Conservation (phyloP, 2,797 vertebrate genomes). For the Phaenicophaeus curvirostris region DNA sequence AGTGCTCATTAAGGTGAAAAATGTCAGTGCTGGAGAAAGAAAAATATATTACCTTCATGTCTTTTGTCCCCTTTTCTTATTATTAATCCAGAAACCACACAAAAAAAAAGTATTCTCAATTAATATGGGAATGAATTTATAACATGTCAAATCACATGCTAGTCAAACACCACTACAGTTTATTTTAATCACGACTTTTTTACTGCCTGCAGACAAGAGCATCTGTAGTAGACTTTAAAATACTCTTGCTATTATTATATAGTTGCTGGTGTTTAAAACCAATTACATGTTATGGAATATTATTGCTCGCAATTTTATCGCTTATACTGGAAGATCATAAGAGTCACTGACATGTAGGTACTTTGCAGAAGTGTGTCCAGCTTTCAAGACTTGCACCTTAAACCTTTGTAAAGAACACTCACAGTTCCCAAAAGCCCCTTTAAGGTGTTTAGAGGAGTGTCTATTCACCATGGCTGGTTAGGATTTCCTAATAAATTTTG, state of each 20-base stretch:
- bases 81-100: slow-evolving; percentile 29
- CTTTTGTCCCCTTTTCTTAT: background rate
- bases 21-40: slow-evolving; percentile 40
- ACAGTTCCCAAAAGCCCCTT: background rate
- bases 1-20: slow-evolving; percentile 69
- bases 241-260: background rate
- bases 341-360: background rate
- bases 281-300: background rate
- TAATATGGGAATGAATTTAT: slow-evolving; percentile 37
- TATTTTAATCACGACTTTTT: slow-evolving; percentile 42
- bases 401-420: background rate
- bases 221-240: slow-evolving; percentile 10
- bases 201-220: background rate
- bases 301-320: background rate
- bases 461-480: background rate
- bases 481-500: background rate
- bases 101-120: slow-evolving; percentile 28
- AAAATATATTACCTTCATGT: slow-evolving; percentile 58
- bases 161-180: background rate
- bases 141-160: slow-evolving; percentile 45
- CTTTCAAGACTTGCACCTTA: background rate
- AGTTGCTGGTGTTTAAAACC: slow-evolving; percentile 23
- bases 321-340: background rate
- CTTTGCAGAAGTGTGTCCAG: background rate
- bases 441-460: background rate